Evolutionary conservation across 2,888 invertebrate genomes (phyloP).

Genomic region (Apeira syringaria): DNA sequence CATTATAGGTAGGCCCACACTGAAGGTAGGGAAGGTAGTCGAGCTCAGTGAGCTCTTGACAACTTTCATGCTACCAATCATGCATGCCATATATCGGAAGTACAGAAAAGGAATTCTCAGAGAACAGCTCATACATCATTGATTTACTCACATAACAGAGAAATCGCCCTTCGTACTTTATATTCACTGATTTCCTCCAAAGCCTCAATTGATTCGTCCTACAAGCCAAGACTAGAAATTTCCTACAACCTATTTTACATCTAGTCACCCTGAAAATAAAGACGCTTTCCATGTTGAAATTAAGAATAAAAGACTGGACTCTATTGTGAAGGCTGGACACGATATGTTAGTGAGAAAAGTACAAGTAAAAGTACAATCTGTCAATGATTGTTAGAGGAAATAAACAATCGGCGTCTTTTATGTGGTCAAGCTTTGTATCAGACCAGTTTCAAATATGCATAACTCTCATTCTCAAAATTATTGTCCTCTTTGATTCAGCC

Average conservation of each 20-base stretch:
- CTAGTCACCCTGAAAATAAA: background rate
- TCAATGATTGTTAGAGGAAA: too few species aligned
- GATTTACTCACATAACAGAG: constrained; percentile 31
- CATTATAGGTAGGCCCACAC: too few species aligned
- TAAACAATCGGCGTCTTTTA: too few species aligned
- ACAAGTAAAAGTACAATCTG: background rate
- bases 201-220: constrained; percentile 20
- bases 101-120: constrained; percentile 14
- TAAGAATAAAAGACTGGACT: background rate
- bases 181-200: constrained; percentile 24
- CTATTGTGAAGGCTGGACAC: background rate
- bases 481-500: too few species aligned
- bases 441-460: too few species aligned
- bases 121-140: constrained; percentile 27
- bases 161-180: constrained; percentile 27
- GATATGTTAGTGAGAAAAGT: background rate
- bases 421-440: too few species aligned
- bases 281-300: background rate
- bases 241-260: constrained; percentile 7
- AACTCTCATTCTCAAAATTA: too few species aligned
- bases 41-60: background rate
- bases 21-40: too few species aligned
- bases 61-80: constrained; percentile 9
- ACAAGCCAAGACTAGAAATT: constrained; percentile 29
- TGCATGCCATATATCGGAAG: constrained; percentile 7